Evolutionary conservation across 2,797 vertebrate genomes (phyloP), one percentile per base, ranked within the genome.

Genomic region (Craterocephalus amniculus): DNA sequence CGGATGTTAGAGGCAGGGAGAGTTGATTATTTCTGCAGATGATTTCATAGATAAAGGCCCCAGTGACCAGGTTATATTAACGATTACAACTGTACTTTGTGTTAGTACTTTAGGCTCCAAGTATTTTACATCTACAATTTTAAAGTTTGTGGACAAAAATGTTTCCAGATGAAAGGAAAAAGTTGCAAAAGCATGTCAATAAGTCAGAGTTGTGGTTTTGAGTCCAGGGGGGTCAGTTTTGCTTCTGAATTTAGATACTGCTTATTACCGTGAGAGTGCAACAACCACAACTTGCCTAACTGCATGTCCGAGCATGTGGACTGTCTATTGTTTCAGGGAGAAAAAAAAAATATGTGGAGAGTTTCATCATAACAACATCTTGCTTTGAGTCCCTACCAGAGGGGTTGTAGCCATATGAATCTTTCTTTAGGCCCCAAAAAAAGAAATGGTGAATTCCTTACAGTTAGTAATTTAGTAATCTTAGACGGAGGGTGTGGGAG

Each of bases 381-480:
- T 65, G 55, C 62, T 74, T 67, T 27, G 31, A 36, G 27, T 76
- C 59, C 40, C 63, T 12, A 58, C 62, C 60, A 64, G 36, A 71
- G 29, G 71, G 62, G 62, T 36, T 67, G 45, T 35, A 76, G 71
- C 35, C 75, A 76, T 52, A 51, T 8, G 26, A 48, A 20, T 74
- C 76, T 81, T 34, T 52, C 81, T 86, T 83, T 75, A 79, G 51
- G 76, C 40, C 24, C 40, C 24, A 9, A 2, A 31, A 70, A 83
- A 72, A 84, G 73, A 51, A 26, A 77, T 66, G 79, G 74, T 20
- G 71, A 79, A 83, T 86, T 83, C 71, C 78, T 85, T 56, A 43
- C 57, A 86, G 79, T 72, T 68, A 71, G 87, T 88, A 72, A 89
- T 87, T 89, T 87, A 58, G 81, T 68, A 64, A 77, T 78, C 90